Evolutionary conservation across 1,140 invertebrate genomes (phyloP), one percentile per base, ranked within the genome.

Genomic region (Harpegnathos saltator): DNA sequence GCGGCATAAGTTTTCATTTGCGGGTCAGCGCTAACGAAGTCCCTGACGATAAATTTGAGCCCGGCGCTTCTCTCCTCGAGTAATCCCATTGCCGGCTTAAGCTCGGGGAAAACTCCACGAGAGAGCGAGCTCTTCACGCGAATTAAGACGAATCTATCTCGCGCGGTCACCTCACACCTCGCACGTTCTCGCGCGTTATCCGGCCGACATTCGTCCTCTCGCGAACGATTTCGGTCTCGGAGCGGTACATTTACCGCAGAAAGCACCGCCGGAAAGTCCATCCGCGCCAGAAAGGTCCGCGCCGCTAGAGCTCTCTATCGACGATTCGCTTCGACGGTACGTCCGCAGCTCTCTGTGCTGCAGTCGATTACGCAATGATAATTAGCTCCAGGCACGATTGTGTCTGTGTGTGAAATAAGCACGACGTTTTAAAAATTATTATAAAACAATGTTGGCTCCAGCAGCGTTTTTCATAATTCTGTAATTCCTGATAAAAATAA

Each of bases 1-100:
- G 71, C 61, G 75, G 80, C 83, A 85, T 88, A 85, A 89, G 81
- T 90, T 88, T 85, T 89, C 83, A 90, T 85, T 90, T 82, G 85
- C 82, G 50, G 19, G 56, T 58, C 50, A 54, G 15, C 52, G 87
- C 63, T 86, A 85, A 89, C 85, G 65, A 85, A 89, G 82, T 84
- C 80, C 61, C 83, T 24, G 58, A 9, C 69, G 66, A 90, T 90
- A 90, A 90, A 90, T 90, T 90, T 61, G 38, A 44, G 19, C 63
- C 26, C 19, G 38, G 54, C 81, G 83, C 82, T 88, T 89, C 85
- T 78, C 69, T 78, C 69, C 72, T 52, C 63, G 74, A 65, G 65
- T 90, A 90, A 90, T 90, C 87, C 89, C 65, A 77, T 85, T 71
- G 58, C 26, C n/a, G 62, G 75, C 26, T 83, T 71, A 82, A 74